Evolutionary conservation across 2,797 vertebrate species (phyloP).

Genomic region (Ctenosaura bakeri): DNA sequence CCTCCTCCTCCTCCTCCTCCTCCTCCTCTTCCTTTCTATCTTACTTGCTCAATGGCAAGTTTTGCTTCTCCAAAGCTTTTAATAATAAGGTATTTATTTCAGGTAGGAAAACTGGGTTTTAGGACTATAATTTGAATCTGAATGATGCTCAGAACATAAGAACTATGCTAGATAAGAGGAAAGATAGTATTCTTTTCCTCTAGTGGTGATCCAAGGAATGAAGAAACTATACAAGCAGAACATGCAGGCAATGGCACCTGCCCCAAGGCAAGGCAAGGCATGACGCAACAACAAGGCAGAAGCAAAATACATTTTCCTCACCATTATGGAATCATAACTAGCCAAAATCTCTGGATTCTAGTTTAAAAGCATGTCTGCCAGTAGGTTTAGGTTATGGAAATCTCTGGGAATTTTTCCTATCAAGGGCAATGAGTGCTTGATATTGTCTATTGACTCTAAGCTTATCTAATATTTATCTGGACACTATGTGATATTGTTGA

Average conservation of each 20-base stretch:
- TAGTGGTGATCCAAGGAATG: background rate
- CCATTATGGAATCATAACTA: background rate
- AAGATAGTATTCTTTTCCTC: background rate
- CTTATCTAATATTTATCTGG: slow-evolving; percentile 47
- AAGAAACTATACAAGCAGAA: background rate
- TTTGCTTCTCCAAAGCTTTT: slow-evolving; percentile 63
- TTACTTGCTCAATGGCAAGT: slow-evolving; percentile 39
- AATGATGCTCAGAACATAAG: background rate
- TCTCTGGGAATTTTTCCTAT: background rate
- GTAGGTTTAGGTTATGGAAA: background rate
- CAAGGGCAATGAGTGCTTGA: background rate
- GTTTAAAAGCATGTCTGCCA: background rate
- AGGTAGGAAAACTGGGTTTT: background rate
- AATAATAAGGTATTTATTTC: slow-evolving; percentile 41
- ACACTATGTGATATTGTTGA: too few relatives aligned
- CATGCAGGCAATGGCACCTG: background rate
- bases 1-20: too few relatives aligned
- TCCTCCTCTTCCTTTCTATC: background rate
- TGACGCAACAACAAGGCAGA: background rate
- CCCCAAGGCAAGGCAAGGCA: background rate
- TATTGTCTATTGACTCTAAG: slow-evolving; percentile 56
- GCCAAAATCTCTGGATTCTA: background rate
- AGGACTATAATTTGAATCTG: background rate
- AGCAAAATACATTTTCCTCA: background rate
- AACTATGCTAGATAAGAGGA: background rate